A percentile compares a stretch with the other conserved stretches of the same genome.
Conservation (phyloP, 2,113 vertebrate genomes). For the Scophthalmus maximus region DNA sequence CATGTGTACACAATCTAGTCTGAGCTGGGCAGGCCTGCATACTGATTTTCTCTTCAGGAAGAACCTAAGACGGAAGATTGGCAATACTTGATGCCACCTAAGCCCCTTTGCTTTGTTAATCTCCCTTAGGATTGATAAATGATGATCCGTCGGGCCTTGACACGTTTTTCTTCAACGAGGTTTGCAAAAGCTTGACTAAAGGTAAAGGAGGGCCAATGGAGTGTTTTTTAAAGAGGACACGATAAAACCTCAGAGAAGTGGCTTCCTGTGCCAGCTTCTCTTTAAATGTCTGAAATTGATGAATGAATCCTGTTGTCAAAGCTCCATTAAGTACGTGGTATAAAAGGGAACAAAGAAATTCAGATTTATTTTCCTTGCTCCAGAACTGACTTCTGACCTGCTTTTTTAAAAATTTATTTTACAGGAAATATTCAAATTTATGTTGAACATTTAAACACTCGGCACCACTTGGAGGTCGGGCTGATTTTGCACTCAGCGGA, state of each 20-base stretch:
- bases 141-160: not conserved
- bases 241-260: conserved; percentile 65
- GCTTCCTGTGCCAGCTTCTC: conserved; percentile 39
- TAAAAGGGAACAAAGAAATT: conserved; percentile 46
- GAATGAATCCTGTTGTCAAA: conserved; percentile 58
- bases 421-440: conserved; percentile 50
- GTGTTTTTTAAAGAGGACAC: conserved; percentile 40
- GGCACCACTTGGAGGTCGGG: conserved; percentile 58
- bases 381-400: conserved; percentile 43
- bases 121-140: conserved; percentile 7
- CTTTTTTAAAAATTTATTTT: conserved; percentile 58
- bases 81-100: conserved; percentile 7
- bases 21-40: conserved; percentile 26
- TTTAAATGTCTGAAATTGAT: conserved; percentile 69
- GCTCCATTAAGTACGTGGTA: conserved; percentile 25
- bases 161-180: conserved; percentile 7
- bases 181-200: conserved; percentile 1
- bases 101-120: conserved; percentile 3
- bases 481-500: conserved; percentile 74
- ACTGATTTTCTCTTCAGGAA: conserved; percentile 7
- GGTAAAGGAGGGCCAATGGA: not conserved
- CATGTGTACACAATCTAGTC: conserved; percentile 28
- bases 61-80: conserved; percentile 14
- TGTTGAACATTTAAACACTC: conserved; percentile 65
- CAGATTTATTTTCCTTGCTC: conserved; percentile 12